Percentiles rank a stretch among this genome's conserved stretches.
Conservation (phyloP, 1,140 invertebrate genomes). For the Drosophila kanapiae region DNA sequence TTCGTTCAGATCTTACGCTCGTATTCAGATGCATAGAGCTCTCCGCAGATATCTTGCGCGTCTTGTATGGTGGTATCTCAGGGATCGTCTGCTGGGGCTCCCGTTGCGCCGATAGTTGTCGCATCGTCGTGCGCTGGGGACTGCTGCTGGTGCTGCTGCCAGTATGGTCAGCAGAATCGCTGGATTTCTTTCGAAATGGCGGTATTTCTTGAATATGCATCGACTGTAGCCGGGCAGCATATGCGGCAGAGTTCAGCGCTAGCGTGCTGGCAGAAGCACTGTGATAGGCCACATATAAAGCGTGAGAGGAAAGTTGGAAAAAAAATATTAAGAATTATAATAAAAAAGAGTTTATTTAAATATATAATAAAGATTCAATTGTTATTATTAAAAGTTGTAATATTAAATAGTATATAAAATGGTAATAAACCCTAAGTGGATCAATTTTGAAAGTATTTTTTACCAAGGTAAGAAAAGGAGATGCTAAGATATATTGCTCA, state of each 20-base stretch:
- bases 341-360: neutral
- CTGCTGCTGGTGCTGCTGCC: slow-evolving; percentile 78
- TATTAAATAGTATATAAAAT: neutral
- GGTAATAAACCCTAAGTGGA: neutral
- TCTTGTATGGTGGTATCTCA: slow-evolving; percentile 87
- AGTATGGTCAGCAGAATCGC: slow-evolving; percentile 74
- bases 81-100: slow-evolving; percentile 81
- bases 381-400: neutral
- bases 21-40: slow-evolving; percentile 79
- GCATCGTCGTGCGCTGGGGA: slow-evolving; percentile 65
- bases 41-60: slow-evolving; percentile 86
- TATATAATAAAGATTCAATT: neutral
- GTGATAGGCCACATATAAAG: slow-evolving; percentile 49
- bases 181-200: slow-evolving; percentile 86
- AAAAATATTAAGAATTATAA: slow-evolving; percentile 14
- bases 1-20: slow-evolving; percentile 67
- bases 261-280: slow-evolving; percentile 79
- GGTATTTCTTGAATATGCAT: slow-evolving; percentile 86
- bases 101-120: slow-evolving; percentile 56
- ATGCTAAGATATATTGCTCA: no score
- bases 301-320: slow-evolving; percentile 5
- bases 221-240: slow-evolving; percentile 68
- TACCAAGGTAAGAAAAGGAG: no score
- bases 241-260: slow-evolving; percentile 72
- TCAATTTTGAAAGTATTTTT: no score